Evolutionary conservation across 2,888 invertebrate genomes (phyloP), one percentile per base, ranked within the genome.

Genomic region (Spialia ferax): DNA sequence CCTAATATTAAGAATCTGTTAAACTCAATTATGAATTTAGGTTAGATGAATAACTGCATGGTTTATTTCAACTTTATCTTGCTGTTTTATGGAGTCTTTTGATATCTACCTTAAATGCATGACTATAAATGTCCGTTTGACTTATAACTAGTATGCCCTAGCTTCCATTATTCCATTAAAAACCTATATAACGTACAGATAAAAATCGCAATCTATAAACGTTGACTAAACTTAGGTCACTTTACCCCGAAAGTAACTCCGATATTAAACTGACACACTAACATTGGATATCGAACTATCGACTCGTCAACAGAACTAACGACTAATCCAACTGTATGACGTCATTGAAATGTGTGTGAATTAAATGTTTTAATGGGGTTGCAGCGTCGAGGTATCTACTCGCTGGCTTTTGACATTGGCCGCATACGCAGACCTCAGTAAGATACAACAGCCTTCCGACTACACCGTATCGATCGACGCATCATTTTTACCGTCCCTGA

Each of bases 341-440:
- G 65, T 69, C 67, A 70, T 70, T 77, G 84, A 82, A 84, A 86
- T 89, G 83, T 91, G 86, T 89, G 86, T 89, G 87, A 87, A 83
- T 82, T 84, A 85, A 81, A 85, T 86, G 84, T 93, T 93, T 93
- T 92, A 80, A 90, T 92, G 88, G 90, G 93, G 92, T 94, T 94
- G 84, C 94, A 94, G 94, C 94, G 88, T 94, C 94, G 89, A 94
- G 94, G 84, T 94, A 94, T 83, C 94, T 94, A 84, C 94, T 94
- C 82, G 93, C 94, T 88, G 94, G 94, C 88, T 94, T 94, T 94
- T 94, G 94, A 94, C 94, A 93, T 86, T 90, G 91, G 90, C 91
- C 88, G 85, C 85, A 84, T 79, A 78, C 81, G 80, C 83, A 89
- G 88, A 86, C 89, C 84, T 80, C 90, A 83, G 76, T 93, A 91